These are phyloP conservation scores for Colostygia pectinataria DNA, from an alignment of 2,888 invertebrate species.

Conservation along the genomic window DNA sequence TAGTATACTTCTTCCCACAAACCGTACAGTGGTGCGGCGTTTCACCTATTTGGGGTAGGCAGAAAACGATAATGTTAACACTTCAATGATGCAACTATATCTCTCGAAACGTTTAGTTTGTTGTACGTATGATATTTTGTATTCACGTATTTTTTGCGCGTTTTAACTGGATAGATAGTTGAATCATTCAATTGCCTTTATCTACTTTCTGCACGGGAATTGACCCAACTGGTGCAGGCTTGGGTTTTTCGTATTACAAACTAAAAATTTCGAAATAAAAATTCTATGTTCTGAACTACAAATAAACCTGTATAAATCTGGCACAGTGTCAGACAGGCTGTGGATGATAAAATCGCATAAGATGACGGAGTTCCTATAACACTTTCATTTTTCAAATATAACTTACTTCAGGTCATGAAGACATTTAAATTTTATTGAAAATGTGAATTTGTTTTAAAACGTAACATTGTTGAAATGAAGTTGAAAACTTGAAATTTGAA, in stretches of 20 bases:
- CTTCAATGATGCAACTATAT: slow-evolving; percentile 81
- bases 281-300: slow-evolving; percentile 19
- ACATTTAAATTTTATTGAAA: too few species aligned
- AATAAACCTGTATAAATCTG: too few species aligned
- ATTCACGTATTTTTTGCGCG: slow-evolving; percentile 13
- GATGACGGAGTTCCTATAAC: too few species aligned
- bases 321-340: too few species aligned
- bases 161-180: slow-evolving; percentile 58
- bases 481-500: too few species aligned
- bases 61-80: slow-evolving; percentile 57
- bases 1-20: slow-evolving; percentile 94
- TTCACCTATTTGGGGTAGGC: slow-evolving; percentile 85
- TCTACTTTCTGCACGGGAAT: slow-evolving; percentile 71
- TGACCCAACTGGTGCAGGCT: slow-evolving; percentile 68
- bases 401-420: too few species aligned
- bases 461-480: too few species aligned
- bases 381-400: too few species aligned
- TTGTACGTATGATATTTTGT: slow-evolving; percentile 38
- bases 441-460: too few species aligned
- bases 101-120: slow-evolving; percentile 56
- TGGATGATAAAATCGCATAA: too few species aligned
- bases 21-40: slow-evolving; percentile 94
- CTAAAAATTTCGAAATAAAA: slow-evolving; percentile 55
- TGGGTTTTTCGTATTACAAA: slow-evolving; percentile 58
- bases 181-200: slow-evolving; percentile 75